Conservation (phyloP, 2,113 vertebrate species). For the Cyphomyrus plagiostoma region DNA sequence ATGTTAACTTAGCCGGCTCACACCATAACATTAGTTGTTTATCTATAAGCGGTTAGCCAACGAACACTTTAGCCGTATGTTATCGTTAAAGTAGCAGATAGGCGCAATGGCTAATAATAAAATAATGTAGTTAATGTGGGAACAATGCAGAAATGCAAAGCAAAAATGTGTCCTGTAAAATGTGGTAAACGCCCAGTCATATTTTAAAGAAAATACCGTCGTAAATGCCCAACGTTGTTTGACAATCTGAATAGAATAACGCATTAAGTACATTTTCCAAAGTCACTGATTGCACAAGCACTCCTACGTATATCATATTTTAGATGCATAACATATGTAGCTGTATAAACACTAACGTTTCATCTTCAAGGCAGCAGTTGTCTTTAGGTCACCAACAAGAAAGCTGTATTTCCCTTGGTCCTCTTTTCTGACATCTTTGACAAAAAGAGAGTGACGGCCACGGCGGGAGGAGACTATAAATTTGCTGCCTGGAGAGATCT, state of each 20-base stretch:
- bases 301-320: background rate
- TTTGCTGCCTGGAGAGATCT: slow-evolving; percentile 71
- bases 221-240: background rate
- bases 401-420: slow-evolving; percentile 93
- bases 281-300: background rate
- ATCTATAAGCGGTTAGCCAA: no score
- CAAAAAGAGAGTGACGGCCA: slow-evolving; percentile 80
- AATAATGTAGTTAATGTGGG: no score
- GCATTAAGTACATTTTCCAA: background rate
- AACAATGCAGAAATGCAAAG: no score
- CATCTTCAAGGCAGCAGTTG: slow-evolving; percentile 83
- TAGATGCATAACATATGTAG: background rate
- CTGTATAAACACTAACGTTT: slow-evolving; percentile 68
- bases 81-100: no score
- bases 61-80: no score
- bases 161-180: no score
- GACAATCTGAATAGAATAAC: background rate
- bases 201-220: no score
- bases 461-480: slow-evolving; percentile 77
- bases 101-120: no score
- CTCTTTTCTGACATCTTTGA: slow-evolving; percentile 89
- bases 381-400: slow-evolving; percentile 71
- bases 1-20: no score
- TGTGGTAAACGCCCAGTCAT: no score
- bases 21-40: no score